These are phyloP conservation scores for Tichodroma muraria DNA, from an alignment of 2,113 vertebrate species.

Conservation along the genomic window DNA sequence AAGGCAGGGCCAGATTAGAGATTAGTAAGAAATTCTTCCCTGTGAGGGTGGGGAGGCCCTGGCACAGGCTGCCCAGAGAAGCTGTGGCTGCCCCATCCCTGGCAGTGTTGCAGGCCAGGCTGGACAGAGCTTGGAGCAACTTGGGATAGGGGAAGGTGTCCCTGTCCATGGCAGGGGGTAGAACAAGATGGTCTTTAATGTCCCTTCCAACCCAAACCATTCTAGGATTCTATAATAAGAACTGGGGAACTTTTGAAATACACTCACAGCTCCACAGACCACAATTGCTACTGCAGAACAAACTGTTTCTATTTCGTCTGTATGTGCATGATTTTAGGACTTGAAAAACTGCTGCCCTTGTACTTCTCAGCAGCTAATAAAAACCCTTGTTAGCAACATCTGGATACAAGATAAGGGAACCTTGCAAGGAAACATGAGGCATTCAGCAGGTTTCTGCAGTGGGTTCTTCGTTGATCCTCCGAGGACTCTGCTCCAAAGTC, in stretches of 20 bases:
- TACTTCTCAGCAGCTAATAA: constrained; percentile 54
- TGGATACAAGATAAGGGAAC: constrained; percentile 45
- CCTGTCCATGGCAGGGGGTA: background rate
- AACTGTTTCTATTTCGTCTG: background rate
- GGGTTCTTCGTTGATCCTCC: background rate
- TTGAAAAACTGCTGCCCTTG: background rate
- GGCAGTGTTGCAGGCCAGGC: background rate
- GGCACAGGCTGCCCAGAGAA: background rate
- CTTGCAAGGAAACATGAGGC: constrained; percentile 35
- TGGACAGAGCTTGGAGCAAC: background rate
- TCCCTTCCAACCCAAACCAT: background rate
- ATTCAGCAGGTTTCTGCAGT: constrained; percentile 20
- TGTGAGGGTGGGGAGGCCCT: background rate
- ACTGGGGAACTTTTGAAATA: background rate
- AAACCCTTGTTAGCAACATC: constrained; percentile 55
- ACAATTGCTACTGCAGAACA: background rate
- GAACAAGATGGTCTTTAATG: background rate
- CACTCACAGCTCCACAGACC: background rate
- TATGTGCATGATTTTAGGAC: background rate
- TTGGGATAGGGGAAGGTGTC: background rate
- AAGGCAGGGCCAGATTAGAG: background rate
- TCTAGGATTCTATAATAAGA: background rate
- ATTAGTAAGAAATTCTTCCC: background rate
- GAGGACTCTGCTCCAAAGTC: background rate
- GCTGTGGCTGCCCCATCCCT: background rate